phyloP scores from a whole-genome alignment of 2,797 vertebrate species.

The Danio jaintianensis region DNA sequence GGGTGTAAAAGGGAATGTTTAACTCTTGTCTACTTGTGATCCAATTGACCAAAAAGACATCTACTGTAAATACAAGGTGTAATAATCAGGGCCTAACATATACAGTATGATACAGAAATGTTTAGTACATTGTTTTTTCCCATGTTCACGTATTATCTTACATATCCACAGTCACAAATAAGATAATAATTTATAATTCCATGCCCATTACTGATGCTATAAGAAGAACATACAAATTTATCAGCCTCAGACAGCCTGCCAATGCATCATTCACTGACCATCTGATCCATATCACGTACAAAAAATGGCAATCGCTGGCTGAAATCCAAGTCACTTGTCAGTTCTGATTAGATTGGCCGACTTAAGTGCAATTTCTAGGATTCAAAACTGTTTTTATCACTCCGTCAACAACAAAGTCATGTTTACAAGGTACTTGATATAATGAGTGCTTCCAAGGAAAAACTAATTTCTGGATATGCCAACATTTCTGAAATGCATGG shows the following conservation, averaged over 20 bases:
- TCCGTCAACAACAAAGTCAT: conserved; percentile 14
- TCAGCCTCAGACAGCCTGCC: neutral
- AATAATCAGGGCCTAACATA: neutral
- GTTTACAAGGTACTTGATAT: neutral
- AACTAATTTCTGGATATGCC: neutral
- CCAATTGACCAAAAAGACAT: too few relatives aligned
- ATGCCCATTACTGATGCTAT: conserved; percentile 2
- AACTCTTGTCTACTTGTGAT: too few relatives aligned
- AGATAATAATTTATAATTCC: neutral
- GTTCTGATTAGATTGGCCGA: neutral
- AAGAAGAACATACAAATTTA: neutral
- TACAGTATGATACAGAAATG: neutral
- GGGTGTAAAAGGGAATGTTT: too few relatives aligned
- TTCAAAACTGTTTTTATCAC: conserved; percentile 18
- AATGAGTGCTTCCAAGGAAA: neutral
- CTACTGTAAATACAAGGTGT: too few relatives aligned
- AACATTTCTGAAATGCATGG: conserved; percentile 3
- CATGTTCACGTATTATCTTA: conserved; percentile 6
- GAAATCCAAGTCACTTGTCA: conserved; percentile 9
- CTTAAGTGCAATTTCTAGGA: neutral
- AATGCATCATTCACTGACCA: conserved; percentile 6
- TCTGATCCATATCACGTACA: neutral
- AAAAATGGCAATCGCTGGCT: conserved; percentile 14
- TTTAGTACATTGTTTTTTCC: neutral
- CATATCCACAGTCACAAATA: neutral